Evolutionary conservation across 2,888 invertebrate species (phyloP).

Genomic region (Agapostemon virescens): DNA sequence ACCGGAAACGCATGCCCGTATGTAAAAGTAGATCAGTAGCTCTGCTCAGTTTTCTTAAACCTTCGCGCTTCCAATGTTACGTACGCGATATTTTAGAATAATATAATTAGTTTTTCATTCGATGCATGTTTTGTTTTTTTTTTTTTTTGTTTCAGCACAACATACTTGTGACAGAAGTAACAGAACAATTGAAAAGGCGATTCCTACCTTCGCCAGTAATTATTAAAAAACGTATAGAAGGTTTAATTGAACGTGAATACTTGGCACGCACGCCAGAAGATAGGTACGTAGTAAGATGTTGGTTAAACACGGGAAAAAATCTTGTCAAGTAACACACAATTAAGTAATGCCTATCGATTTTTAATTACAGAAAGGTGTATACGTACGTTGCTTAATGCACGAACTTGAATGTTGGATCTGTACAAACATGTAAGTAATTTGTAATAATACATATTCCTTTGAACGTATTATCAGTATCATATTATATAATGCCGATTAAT

Average conservation of each 20-base stretch:
- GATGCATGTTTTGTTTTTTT: neutral
- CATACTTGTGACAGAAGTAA: constrained; percentile 97
- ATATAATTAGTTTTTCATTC: neutral
- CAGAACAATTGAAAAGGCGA: constrained; percentile 96
- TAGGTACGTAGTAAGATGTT: constrained; percentile 81
- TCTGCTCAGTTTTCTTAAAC: neutral
- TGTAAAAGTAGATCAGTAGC: constrained; percentile 69
- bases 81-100: neutral
- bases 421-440: constrained; percentile 73
- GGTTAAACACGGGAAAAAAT: neutral
- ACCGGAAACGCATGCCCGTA: constrained; percentile 95
- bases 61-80: neutral
- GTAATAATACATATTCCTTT: constrained; percentile 59
- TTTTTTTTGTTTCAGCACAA: constrained; percentile 86
- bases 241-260: constrained; percentile 99
- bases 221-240: constrained; percentile 99
- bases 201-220: constrained; percentile 99
- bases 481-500: constrained; percentile 50
- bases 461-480: constrained; percentile 48
- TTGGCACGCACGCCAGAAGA: constrained; percentile 98
- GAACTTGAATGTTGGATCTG: constrained; percentile 75
- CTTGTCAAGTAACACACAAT: neutral
- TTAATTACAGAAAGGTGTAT: constrained; percentile 89
- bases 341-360: neutral
- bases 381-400: constrained; percentile 93